Percentiles rank a stretch among this genome's conserved stretches.
phyloP scores from a whole-genome alignment of 2,797 vertebrate species.

The Neosalanx taihuensis region DNA sequence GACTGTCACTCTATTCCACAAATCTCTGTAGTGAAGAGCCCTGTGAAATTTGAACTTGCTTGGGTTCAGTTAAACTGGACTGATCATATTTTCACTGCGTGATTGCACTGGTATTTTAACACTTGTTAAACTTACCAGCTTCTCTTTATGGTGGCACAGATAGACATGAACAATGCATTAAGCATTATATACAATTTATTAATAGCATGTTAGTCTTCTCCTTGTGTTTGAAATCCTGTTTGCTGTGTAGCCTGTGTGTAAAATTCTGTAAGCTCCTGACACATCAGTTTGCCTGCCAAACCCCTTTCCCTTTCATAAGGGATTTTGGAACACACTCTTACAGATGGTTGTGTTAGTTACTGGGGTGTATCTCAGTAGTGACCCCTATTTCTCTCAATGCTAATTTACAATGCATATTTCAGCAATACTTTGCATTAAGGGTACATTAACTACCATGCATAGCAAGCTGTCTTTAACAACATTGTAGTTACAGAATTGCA shows the following conservation, averaged over 20 bases:
- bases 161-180: no score
- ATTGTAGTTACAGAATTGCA: no score
- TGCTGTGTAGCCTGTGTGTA: constrained; percentile 64
- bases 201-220: constrained; percentile 36
- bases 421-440: not conserved
- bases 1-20: constrained; percentile 48
- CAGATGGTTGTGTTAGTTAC: constrained; percentile 64
- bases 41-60: constrained; percentile 29
- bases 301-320: constrained; percentile 68
- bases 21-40: constrained; percentile 39
- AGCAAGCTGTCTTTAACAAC: no score
- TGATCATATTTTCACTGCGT: not conserved
- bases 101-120: not conserved
- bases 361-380: constrained; percentile 61
- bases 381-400: constrained; percentile 46
- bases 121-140: no score
- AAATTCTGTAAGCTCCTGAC: constrained; percentile 63
- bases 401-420: constrained; percentile 20
- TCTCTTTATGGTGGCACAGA: no score
- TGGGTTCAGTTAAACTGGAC: not conserved
- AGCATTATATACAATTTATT: constrained; percentile 31
- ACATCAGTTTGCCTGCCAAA: constrained; percentile 65
- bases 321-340: constrained; percentile 59
- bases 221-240: constrained; percentile 58
- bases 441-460: no score